Conservation (phyloP, 2,113 vertebrate species). For the Clarias magur region DNA sequence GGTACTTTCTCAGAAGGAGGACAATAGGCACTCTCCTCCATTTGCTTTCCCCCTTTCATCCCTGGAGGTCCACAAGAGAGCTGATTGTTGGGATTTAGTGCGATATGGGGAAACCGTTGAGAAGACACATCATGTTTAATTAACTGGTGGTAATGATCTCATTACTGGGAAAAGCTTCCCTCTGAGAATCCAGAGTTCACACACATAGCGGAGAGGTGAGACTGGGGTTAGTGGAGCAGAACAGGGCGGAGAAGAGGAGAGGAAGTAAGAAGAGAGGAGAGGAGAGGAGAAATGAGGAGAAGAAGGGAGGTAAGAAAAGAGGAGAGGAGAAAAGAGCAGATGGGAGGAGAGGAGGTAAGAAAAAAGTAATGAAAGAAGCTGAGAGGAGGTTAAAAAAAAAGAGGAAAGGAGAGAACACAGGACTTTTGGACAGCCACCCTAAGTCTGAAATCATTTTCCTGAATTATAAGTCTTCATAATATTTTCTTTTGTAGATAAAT, state of each 20-base stretch:
- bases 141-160: conserved; percentile 80
- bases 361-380: background rate
- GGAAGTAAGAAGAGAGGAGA: background rate
- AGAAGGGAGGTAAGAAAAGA: background rate
- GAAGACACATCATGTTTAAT: conserved; percentile 77
- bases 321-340: background rate
- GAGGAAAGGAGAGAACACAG: background rate
- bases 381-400: background rate
- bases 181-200: conserved; percentile 34
- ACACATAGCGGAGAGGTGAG: conserved; percentile 43
- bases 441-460: conserved; percentile 39
- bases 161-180: conserved; percentile 63
- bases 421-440: conserved; percentile 22
- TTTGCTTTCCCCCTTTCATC: conserved; percentile 71
- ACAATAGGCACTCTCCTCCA: conserved; percentile 73
- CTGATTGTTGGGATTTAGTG: conserved; percentile 73
- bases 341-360: background rate
- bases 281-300: background rate
- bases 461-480: conserved; percentile 49
- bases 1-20: conserved; percentile 72
- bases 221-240: conserved; percentile 47
- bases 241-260: background rate
- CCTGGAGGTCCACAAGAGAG: conserved; percentile 70
- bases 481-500: conserved; percentile 56
- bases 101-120: conserved; percentile 69